These are phyloP conservation scores for Perdix hodgsoniae DNA, from an alignment of 2,797 vertebrate genomes.

Conservation along the genomic window DNA sequence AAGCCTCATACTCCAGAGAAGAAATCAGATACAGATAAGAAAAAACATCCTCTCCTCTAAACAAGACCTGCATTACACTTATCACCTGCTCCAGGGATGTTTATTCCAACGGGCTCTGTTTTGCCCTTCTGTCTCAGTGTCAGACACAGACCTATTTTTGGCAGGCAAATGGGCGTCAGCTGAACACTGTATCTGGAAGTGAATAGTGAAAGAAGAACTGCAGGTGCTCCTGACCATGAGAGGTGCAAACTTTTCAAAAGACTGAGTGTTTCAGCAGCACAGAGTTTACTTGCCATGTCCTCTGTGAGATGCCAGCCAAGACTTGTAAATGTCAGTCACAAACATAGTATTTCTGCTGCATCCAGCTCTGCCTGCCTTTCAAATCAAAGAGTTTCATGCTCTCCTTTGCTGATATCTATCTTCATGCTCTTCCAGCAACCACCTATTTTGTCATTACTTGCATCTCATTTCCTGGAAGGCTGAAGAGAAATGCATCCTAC, in stretches of 20 bases:
- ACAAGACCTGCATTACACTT: background rate
- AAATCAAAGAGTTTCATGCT: background rate
- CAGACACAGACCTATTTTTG: background rate
- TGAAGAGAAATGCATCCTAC: background rate
- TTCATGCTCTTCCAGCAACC: slow-evolving; percentile 5
- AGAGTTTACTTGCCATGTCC: background rate
- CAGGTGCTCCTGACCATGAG: background rate
- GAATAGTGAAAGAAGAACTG: background rate
- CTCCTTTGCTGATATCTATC: background rate
- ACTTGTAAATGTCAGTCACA: slow-evolving; percentile 32
- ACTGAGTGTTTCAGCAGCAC: background rate
- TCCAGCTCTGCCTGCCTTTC: slow-evolving; percentile 36
- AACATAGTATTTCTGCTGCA: slow-evolving; percentile 7
- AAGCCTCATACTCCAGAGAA: background rate
- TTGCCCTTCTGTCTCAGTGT: background rate
- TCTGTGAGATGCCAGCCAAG: slow-evolving; percentile 7
- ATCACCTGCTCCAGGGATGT: background rate
- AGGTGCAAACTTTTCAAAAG: background rate
- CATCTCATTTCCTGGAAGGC: background rate
- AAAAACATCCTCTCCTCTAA: background rate
- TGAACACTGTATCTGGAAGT: background rate
- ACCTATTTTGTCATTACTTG: background rate
- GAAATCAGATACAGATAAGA: background rate
- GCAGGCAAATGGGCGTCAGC: background rate
- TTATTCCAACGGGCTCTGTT: background rate